Base-by-base conservation (phyloP, 2,113 vertebrate species). In the Paedocypris sp. region DNA sequence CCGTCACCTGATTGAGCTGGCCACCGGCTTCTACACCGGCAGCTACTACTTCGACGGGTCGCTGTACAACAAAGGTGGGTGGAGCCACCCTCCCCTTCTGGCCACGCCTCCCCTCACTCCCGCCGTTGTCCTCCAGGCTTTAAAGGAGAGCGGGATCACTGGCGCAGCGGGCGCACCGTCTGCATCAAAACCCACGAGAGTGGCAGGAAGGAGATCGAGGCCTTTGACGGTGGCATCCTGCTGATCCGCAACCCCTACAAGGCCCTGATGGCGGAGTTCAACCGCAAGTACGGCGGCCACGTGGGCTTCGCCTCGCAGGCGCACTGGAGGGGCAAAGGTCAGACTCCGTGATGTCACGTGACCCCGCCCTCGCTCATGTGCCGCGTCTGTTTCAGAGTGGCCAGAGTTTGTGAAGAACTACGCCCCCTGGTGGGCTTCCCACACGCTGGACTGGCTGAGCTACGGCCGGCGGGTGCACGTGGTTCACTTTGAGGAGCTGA, bases 11-110 rank as follows among this genome's bases (percentile, higher is more conserved):
- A 94, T 99, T 1, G 95, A 99, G 75, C 62, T 98, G 26, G 93
- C 92, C 67, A 98, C 93, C 0, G 95, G 95, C 56, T 94, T 89
- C 79, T 99, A 98, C 82, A 97, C 92, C 0, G 95, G 95, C 77
- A 99, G 95, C 80, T 97, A 93, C 73, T 99, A 99, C 79, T 99
- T 98, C 0, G 95, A 99, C 0, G 94, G 93, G 1, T 97, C 93
- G 2, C 89, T 99, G 25, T 99, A 98, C 76, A 99, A 97, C 75
- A 99, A 99, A 90, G 95, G 95, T 94, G 71, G 62, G 74, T 22
- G 4, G 58, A 1, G 0, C 4, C n/a, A n/a, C n/a, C n/a, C n/a
- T n/a, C n/a, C n/a, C n/a, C n/a, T n/a, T n/a, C n/a, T n/a, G n/a
- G n/a, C n/a, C n/a, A n/a, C n/a, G n/a, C n/a, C n/a, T n/a, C n/a